A percentile compares a stretch with the other conserved stretches of the same genome.
phyloP scores from a whole-genome alignment of 2,888 invertebrate species.

The Acrocyrtus sp. region DNA sequence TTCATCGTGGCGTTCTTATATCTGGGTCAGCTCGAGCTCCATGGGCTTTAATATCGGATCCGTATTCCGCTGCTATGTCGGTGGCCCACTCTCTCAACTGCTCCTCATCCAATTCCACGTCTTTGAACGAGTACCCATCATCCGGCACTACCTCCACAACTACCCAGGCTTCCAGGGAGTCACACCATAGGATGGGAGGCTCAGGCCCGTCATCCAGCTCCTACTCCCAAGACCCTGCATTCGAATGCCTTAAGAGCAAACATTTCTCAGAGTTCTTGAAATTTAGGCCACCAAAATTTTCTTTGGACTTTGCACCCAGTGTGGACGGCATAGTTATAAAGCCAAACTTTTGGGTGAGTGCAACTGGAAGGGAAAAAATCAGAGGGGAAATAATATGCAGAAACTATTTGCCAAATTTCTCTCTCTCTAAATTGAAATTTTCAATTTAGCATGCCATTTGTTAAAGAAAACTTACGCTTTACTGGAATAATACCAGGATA shows the following conservation, averaged over 20 bases:
- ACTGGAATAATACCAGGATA: no score
- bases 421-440: not conserved
- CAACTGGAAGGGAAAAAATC: not conserved
- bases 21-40: slow-evolving; percentile 78
- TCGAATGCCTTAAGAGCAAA: slow-evolving; percentile 62
- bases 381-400: slow-evolving; percentile 4
- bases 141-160: slow-evolving; percentile 44
- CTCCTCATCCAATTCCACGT: slow-evolving; percentile 48
- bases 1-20: slow-evolving; percentile 76
- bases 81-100: slow-evolving; percentile 62
- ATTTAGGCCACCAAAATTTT: slow-evolving; percentile 61
- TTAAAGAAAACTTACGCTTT: no score
- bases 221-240: slow-evolving; percentile 54
- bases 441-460: not conserved
- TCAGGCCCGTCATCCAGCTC: slow-evolving; percentile 18
- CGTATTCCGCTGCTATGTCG: slow-evolving; percentile 72
- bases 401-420: not conserved
- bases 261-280: slow-evolving; percentile 62
- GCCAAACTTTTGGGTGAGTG: slow-evolving; percentile 59
- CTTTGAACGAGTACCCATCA: slow-evolving; percentile 35
- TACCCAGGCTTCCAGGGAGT: slow-evolving; percentile 38
- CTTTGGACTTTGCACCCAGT: slow-evolving; percentile 61
- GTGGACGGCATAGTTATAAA: slow-evolving; percentile 63
- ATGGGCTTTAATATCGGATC: slow-evolving; percentile 76
- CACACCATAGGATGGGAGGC: slow-evolving; percentile 35